Percentiles rank a stretch among this genome's conserved stretches.
Conservation (phyloP, 2,797 vertebrate genomes). For the Protonibea diacanthus region DNA sequence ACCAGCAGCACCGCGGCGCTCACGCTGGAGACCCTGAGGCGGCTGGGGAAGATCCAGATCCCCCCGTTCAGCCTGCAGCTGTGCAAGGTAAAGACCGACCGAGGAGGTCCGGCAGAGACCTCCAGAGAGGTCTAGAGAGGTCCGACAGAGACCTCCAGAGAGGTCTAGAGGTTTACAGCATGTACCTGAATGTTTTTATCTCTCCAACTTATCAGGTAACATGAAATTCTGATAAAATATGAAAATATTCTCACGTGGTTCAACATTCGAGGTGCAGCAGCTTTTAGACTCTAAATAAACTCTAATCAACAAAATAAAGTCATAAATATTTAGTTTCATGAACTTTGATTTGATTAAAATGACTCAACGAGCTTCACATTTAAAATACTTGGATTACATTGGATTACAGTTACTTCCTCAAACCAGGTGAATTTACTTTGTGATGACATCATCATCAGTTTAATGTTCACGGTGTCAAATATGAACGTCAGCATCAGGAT, state of each 20-base stretch:
- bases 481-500: too few relatives aligned
- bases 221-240: background rate
- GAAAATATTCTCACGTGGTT: background rate
- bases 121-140: too few relatives aligned
- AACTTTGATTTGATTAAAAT: too few relatives aligned
- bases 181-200: too few relatives aligned
- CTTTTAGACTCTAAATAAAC: background rate
- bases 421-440: too few relatives aligned
- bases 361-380: background rate
- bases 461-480: too few relatives aligned
- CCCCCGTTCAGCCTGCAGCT: slow-evolving; percentile 92
- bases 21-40: slow-evolving; percentile 90
- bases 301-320: background rate
- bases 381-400: background rate
- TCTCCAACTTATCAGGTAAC: background rate
- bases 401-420: background rate
- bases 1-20: slow-evolving; percentile 92
- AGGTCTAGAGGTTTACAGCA: too few relatives aligned
- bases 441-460: too few relatives aligned
- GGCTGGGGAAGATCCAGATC: slow-evolving; percentile 89
- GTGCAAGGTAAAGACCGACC: slow-evolving; percentile 81
- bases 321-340: background rate
- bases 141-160: too few relatives aligned
- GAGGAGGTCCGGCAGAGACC: too few relatives aligned
- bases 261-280: background rate